A percentile compares a stretch with the other conserved stretches of the same genome.
phyloP scores from a whole-genome alignment of 2,888 invertebrate genomes.

The Hedya salicella region DNA sequence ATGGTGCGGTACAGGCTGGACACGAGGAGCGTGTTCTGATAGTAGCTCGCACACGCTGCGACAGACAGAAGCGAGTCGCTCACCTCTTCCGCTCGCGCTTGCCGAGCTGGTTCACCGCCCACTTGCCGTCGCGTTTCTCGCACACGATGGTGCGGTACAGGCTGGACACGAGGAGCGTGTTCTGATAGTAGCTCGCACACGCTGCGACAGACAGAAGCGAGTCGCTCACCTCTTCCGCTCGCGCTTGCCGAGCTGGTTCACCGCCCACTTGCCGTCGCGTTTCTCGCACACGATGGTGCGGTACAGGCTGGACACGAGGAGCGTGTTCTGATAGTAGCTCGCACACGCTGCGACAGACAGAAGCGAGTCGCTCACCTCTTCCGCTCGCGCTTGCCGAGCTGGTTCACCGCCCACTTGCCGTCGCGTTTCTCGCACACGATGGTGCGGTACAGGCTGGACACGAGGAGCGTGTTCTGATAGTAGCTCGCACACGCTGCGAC shows the following conservation, averaged over 20 bases:
- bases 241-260: too few relatives aligned
- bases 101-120: conserved; percentile 92
- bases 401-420: too few relatives aligned
- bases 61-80: conserved; percentile 21
- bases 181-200: too few relatives aligned
- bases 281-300: conserved; percentile 91
- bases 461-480: conserved; percentile 88
- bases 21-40: conserved; percentile 78
- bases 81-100: conserved; percentile 94
- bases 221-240: too few relatives aligned
- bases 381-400: too few relatives aligned
- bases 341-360: too few relatives aligned
- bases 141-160: conserved; percentile 92
- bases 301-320: conserved; percentile 92
- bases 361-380: too few relatives aligned
- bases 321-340: too few relatives aligned
- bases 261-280: conserved; percentile 86
- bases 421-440: too few relatives aligned
- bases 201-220: too few relatives aligned
- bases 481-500: conserved; percentile 80
- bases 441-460: too few relatives aligned
- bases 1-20: conserved; percentile 93
- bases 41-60: neutral
- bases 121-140: conserved; percentile 85
- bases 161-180: conserved; percentile 93